Base-by-base conservation (phyloP, 2,797 vertebrate genomes). In the Dendrocincla tyrannina region DNA sequence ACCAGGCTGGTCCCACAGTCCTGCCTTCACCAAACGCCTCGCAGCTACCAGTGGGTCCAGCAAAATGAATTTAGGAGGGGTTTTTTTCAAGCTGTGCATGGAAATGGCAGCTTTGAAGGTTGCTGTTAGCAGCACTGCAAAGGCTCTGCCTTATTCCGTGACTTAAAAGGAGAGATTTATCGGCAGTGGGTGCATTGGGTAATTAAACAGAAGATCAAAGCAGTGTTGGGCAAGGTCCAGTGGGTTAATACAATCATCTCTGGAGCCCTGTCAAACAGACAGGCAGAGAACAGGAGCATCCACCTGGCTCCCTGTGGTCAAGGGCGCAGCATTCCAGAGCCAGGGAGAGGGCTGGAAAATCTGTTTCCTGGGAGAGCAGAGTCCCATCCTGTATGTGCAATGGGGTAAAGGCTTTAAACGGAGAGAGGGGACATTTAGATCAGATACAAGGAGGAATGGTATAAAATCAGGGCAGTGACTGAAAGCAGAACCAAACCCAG, bases 201-300 rank as follows among this genome's bases (percentile, higher is more conserved):
- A 78, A 88, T 94, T 86, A 88, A 91, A 88, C 62, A 78, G n/a
- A 42, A 75, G 75, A 78, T 66, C 93, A 91, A 95, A 93, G 86
- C 80, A 41, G 13, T 1, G 33, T 27, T 17, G 13, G 14, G 67
- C 78, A 95, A 44, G 94, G 78, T 35, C 84, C 81, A 74, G 75
- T 67, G 79, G 64, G 35, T 89, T 89, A 24, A 64, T n/a, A 94
- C 86, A 95, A 96, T 89, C 19, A 67, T 3, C 24, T 23, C 30
- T 35, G 55, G 10, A 52, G 32, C 52, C 28, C 85, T 87, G 58
- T n/a, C 49, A 25, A 55, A 44, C 28, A 47, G 42, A 60, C 22
- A 47, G 1, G 0, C 13, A 5, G 13, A 64, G 37, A 59, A 37
- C 32, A 33, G 7, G 58, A 92, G 20, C 63, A 87, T 81, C 90